These are phyloP conservation scores for Dallia pectoralis DNA, from an alignment of 2,797 vertebrate genomes.

Conservation along the genomic window DNA sequence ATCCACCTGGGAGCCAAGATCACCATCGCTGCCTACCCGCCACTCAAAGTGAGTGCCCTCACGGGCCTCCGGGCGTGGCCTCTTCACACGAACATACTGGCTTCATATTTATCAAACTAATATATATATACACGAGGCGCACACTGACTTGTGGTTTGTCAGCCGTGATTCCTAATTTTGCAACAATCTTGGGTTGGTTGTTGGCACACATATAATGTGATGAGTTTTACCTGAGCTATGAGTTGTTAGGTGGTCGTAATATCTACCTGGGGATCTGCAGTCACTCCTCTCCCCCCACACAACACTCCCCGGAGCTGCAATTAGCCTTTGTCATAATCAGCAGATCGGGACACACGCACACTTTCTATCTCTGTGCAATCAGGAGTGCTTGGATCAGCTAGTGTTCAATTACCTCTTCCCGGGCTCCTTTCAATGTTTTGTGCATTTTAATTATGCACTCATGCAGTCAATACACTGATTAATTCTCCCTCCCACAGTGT, in stretches of 20 bases:
- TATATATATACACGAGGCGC: neutral
- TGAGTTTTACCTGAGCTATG: slow-evolving; percentile 11
- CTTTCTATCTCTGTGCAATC: slow-evolving; percentile 9
- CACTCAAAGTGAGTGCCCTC: slow-evolving; percentile 78
- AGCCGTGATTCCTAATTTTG: neutral
- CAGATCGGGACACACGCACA: slow-evolving; percentile 10
- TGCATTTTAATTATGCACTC: slow-evolving; percentile 54
- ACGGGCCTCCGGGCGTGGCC: neutral
- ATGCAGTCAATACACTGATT: slow-evolving; percentile 33
- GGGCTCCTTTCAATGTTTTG: slow-evolving; percentile 32
- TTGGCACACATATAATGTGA: neutral
- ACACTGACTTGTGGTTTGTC: neutral
- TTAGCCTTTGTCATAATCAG: slow-evolving; percentile 30
- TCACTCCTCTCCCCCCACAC: slow-evolving; percentile 17
- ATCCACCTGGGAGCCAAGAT: slow-evolving; percentile 85
- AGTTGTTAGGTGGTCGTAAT: slow-evolving; percentile 11
- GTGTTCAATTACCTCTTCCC: slow-evolving; percentile 29
- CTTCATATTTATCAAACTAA: neutral
- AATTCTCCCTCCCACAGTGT: slow-evolving; percentile 23
- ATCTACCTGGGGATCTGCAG: slow-evolving; percentile 13
- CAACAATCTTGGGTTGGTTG: neutral
- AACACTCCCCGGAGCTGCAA: slow-evolving; percentile 29
- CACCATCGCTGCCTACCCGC: slow-evolving; percentile 85
- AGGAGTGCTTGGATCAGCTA: slow-evolving; percentile 39
- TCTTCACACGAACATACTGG: neutral